phyloP scores from a whole-genome alignment of 2,113 vertebrate species.

The Apus apus region DNA sequence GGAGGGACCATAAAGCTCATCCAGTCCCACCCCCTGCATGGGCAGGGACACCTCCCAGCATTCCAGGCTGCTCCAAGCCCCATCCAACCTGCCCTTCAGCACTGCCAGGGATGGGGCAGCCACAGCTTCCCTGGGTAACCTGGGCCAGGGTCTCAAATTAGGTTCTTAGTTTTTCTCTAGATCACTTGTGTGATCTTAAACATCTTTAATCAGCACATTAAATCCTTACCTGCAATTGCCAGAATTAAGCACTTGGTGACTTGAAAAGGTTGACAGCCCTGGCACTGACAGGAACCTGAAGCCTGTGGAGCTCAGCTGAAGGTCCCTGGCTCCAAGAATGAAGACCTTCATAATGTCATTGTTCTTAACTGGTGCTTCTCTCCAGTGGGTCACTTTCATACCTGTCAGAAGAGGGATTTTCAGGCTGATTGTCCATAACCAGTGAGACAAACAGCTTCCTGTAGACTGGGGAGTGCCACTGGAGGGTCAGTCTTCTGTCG shows the following conservation, averaged over 20 bases:
- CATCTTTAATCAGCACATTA: accelerated
- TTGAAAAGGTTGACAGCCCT: not conserved
- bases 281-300: not conserved
- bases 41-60: too few relatives aligned
- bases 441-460: not conserved
- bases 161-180: not conserved
- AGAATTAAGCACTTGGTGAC: accelerated
- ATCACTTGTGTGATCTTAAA: not conserved
- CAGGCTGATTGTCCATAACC: accelerated
- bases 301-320: not conserved
- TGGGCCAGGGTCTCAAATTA: too few relatives aligned
- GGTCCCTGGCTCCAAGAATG: too few relatives aligned
- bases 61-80: too few relatives aligned
- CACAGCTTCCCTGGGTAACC: too few relatives aligned
- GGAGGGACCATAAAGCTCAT: too few relatives aligned
- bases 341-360: accelerated
- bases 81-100: too few relatives aligned
- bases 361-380: not conserved
- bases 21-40: too few relatives aligned
- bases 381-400: not conserved
- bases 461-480: accelerated
- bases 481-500: too few relatives aligned
- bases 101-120: too few relatives aligned
- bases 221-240: not conserved
- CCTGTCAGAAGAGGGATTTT: not conserved